Evolutionary conservation across 2,113 vertebrate genomes (phyloP).

Genomic region (Charadrius vociferus): DNA sequence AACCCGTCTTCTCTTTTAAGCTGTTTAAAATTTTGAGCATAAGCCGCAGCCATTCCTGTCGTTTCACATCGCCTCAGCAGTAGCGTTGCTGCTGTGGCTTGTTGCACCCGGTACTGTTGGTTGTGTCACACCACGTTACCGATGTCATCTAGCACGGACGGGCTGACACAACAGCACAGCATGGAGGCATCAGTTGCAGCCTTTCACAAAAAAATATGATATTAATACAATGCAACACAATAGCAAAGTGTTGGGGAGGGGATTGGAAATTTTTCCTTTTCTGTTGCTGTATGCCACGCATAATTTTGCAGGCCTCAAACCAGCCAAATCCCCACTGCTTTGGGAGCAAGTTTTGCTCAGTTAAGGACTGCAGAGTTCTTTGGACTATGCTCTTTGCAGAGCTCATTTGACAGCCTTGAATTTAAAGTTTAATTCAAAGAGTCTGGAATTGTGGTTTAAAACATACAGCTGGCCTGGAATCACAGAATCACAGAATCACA

Average conservation of each 20-base stretch:
- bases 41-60: neutral
- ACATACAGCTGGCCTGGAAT: neutral
- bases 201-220: neutral
- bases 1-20: neutral
- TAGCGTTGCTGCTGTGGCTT: neutral
- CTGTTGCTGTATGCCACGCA: rapidly evolving
- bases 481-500: too few species aligned
- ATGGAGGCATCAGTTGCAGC: neutral
- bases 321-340: neutral
- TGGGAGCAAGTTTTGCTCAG: neutral
- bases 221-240: neutral
- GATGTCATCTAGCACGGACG: neutral
- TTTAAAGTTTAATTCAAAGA: neutral
- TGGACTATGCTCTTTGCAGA: neutral
- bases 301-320: neutral
- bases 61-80: neutral
- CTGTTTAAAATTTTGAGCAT: neutral
- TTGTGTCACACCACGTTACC: neutral
- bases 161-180: neutral
- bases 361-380: neutral
- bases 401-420: neutral
- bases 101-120: neutral
- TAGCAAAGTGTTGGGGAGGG: neutral
- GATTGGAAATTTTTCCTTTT: neutral
- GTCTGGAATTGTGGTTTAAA: neutral